phyloP scores from a whole-genome alignment of 2,888 invertebrate genomes.

The Spatulosminthurus flaviceps region DNA sequence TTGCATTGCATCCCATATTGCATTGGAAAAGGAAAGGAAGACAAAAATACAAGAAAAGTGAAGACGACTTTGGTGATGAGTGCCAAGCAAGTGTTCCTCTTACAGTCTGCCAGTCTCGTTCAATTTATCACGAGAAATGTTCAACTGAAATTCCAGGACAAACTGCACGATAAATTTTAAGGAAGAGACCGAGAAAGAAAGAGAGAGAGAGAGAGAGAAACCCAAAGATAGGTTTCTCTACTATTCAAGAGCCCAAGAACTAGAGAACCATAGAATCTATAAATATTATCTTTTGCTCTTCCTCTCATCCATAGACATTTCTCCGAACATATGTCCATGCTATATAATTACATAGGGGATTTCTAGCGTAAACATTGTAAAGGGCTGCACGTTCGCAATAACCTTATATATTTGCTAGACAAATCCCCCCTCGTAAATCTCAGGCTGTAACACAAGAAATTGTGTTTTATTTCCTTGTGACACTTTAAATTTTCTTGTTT shows the following conservation, averaged over 20 bases:
- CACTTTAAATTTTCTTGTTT: slow-evolving; percentile 31
- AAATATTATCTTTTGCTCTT: no score
- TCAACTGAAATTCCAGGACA: slow-evolving; percentile 35
- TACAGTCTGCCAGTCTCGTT: slow-evolving; percentile 46
- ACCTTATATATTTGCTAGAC: slow-evolving; percentile 21
- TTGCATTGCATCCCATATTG: no score
- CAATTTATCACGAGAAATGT: slow-evolving; percentile 52
- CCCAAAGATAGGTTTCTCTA: not conserved
- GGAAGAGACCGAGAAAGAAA: not conserved
- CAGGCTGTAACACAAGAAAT: not conserved
- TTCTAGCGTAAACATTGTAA: no score
- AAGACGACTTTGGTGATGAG: slow-evolving; percentile 55
- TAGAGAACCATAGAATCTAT: no score
- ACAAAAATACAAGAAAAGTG: not conserved
- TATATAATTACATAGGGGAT: no score
- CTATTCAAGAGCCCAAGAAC: no score
- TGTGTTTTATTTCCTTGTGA: slow-evolving; percentile 22
- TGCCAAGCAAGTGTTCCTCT: slow-evolving; percentile 58
- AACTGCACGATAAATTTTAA: slow-evolving; percentile 27
- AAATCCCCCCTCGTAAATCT: slow-evolving; percentile 7
- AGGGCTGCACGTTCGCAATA: no score
- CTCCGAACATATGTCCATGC: no score
- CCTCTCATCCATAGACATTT: no score
- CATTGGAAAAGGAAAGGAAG: not conserved
- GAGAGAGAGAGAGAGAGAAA: no score